Evolutionary conservation across 2,797 vertebrate genomes (phyloP), one percentile per base, ranked within the genome.

Genomic region (Phaenicophaeus curvirostris): DNA sequence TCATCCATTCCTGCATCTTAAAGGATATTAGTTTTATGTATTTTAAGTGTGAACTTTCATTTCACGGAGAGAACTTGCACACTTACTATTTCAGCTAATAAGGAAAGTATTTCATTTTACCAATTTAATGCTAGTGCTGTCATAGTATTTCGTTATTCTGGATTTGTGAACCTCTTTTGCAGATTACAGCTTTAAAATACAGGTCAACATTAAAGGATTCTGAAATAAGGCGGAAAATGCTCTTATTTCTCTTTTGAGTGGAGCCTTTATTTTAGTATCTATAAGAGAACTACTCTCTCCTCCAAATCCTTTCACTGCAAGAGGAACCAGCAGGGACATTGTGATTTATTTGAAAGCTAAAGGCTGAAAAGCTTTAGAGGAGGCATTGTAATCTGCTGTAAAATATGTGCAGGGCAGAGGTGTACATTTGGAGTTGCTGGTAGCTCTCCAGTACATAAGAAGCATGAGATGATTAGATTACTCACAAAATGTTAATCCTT

Each of bases 201-300:
- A 90, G 66, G 72, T 79, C 78, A 81, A 55, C 59, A 80, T 91
- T 74, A 95, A 95, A 96, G 74, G 51, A 89, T 95, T 90, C 84
- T 81, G 53, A 89, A 87, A 93, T 72, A 33, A 87, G 17, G 39
- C 4, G 74, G 90, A 92, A 71, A 48, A 23, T 68, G 66, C 59
- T 93, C 73, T 81, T 94, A 66, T 39, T 85, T 83, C 54, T 89
- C 65, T 68, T 92, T 65, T 76, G 87, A 93, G 67, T 72, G 28
- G 23, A 25, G 57, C 31, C 13, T 90, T 92, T 95, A 85, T 92
- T 95, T 86, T 86, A 68, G 35, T 84, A 72, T 74, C 55, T 80
- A 5, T 73, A 62, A 41, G n/a, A 83, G 68, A 79, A 66, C 33
- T 74, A 37, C 63, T 93, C 39, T 91, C n/a, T 84, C 83, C 57